A percentile compares a stretch with the other conserved stretches of the same genome.
Conservation (phyloP, 1,140 invertebrate genomes). For the Penaeus japonicus region DNA sequence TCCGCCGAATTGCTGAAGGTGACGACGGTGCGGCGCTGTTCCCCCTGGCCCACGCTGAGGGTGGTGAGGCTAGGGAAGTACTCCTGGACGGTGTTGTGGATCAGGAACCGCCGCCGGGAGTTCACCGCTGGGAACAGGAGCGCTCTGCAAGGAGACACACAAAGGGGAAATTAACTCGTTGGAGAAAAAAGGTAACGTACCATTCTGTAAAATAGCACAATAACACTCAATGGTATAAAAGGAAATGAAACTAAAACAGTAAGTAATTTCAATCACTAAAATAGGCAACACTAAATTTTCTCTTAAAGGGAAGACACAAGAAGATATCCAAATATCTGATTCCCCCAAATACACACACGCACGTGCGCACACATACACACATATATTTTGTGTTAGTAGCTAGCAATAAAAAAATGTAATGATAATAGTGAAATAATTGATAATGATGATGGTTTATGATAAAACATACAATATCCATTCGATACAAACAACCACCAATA, state of each 20-base stretch:
- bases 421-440: too few species aligned
- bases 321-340: too few species aligned
- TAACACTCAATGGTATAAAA: background rate
- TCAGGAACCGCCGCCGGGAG: constrained; percentile 35
- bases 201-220: background rate
- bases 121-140: constrained; percentile 49
- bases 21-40: constrained; percentile 42
- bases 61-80: constrained; percentile 38
- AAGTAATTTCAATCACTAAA: too few species aligned
- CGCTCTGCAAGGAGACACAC: constrained; percentile 23
- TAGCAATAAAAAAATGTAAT: too few species aligned
- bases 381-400: too few species aligned
- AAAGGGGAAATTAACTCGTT: background rate
- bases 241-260: too few species aligned
- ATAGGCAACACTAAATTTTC: too few species aligned
- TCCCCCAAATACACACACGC: too few species aligned
- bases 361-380: too few species aligned
- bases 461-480: too few species aligned
- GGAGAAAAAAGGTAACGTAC: background rate
- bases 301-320: too few species aligned
- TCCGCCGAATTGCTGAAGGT: constrained; percentile 16
- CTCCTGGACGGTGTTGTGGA: constrained; percentile 47
- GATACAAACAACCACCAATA: too few species aligned
- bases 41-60: constrained; percentile 41
- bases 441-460: background rate